Evolutionary conservation across 2,113 vertebrate species (phyloP).

Genomic region (Petromus typicus): DNA sequence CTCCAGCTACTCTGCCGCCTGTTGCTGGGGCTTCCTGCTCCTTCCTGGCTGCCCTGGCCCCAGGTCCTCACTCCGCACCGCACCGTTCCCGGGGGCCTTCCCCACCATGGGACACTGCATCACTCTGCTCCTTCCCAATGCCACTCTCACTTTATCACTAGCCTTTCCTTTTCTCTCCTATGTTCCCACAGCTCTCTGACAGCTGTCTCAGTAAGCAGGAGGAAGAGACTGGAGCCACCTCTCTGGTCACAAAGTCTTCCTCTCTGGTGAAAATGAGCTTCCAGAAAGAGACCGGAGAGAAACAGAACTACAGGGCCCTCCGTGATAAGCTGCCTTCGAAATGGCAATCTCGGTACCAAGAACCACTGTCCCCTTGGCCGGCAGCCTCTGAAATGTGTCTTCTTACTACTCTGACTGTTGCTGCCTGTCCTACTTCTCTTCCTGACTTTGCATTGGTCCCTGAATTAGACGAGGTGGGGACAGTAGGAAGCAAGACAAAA

Average conservation of each 20-base stretch:
- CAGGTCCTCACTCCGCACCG: no score
- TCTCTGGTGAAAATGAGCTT: neutral
- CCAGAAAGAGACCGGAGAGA: neutral
- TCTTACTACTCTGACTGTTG: rapidly evolving
- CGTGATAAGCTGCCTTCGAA: neutral
- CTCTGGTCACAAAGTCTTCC: neutral
- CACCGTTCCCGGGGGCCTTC: rapidly evolving
- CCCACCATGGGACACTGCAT: rapidly evolving
- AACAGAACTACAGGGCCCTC: neutral
- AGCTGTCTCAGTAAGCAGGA: neutral
- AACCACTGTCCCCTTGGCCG: neutral
- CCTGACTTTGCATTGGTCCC: rapidly evolving
- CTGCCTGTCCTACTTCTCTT: rapidly evolving
- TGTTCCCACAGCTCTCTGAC: neutral
- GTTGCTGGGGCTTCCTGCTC: neutral
- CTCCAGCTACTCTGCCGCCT: neutral
- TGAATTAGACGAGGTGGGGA: rapidly evolving
- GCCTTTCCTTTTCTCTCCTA: neutral
- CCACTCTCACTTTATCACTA: no score
- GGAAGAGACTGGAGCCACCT: neutral
- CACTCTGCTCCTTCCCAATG: neutral
- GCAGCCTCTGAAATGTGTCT: rapidly evolving
- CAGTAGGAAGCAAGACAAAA: neutral
- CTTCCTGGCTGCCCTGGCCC: neutral
- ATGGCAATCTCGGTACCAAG: rapidly evolving